Percentiles rank a stretch among this genome's conserved stretches.
phyloP scores from a whole-genome alignment of 2,888 invertebrate species.

The Polylopha cassiicola region DNA sequence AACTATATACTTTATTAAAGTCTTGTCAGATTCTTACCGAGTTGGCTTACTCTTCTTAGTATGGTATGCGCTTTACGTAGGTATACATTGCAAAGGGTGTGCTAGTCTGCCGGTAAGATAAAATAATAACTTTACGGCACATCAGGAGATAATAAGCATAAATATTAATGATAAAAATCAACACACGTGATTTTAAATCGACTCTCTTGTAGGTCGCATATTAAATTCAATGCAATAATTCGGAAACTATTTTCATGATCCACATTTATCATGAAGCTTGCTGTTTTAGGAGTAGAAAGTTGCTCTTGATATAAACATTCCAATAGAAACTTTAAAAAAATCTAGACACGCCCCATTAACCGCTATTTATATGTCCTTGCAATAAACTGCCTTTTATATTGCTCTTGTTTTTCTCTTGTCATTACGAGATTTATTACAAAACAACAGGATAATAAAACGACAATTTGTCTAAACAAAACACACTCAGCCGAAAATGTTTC shows the following conservation, averaged over 20 bases:
- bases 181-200: too few species aligned
- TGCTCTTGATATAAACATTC: not conserved
- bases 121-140: too few species aligned
- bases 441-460: constrained; percentile 10
- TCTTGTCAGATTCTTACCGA: not conserved
- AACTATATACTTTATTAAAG: constrained; percentile 8
- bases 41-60: constrained; percentile 1
- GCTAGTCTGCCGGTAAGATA: too few species aligned
- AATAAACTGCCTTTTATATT: constrained; percentile 8
- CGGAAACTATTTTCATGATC: too few species aligned
- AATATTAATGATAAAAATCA: too few species aligned
- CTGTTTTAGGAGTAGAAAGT: not conserved
- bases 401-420: constrained; percentile 4
- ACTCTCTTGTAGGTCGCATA: too few species aligned
- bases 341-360: constrained; percentile 9
- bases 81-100: too few species aligned
- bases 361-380: constrained; percentile 2
- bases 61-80: constrained; percentile 2
- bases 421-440: constrained; percentile 9
- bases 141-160: too few species aligned
- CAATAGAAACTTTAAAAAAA: constrained; percentile 1
- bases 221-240: too few species aligned
- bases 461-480: constrained; percentile 4
- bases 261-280: too few species aligned
- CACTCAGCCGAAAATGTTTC: not conserved